A percentile compares a stretch with the other conserved stretches of the same genome.
These are phyloP conservation scores for Caretta caretta DNA, from an alignment of 2,113 vertebrate genomes.

Conservation along the genomic window DNA sequence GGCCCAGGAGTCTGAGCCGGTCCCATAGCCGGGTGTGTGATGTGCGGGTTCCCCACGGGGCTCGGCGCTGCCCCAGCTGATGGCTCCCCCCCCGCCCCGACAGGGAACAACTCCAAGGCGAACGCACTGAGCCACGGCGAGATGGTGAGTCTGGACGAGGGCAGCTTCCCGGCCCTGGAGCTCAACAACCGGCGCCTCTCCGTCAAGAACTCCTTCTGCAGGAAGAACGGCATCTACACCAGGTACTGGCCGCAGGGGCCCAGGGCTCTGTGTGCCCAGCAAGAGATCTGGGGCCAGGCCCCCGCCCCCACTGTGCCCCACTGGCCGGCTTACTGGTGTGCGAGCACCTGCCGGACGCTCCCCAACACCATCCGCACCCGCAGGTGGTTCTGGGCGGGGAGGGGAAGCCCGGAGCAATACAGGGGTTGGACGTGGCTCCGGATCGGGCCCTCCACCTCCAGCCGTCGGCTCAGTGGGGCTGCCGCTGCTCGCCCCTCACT, in stretches of 20 bases:
- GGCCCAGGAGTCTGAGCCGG: not conserved
- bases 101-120: slow-evolving; percentile 91
- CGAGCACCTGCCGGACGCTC: no score
- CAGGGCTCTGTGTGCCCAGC: not conserved
- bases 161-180: slow-evolving; percentile 94
- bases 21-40: no score
- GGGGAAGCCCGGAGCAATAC: no score
- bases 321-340: no score
- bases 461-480: no score
- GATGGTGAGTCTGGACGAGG: slow-evolving; percentile 96
- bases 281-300: no score
- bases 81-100: not conserved
- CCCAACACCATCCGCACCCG: no score
- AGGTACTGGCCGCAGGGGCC: slow-evolving; percentile 77
- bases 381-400: no score
- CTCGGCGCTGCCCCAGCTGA: not conserved
- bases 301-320: no score
- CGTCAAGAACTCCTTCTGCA: slow-evolving; percentile 96
- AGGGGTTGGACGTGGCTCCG: no score
- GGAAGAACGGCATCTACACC: slow-evolving; percentile 97
- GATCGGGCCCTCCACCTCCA: no score
- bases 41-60: accelerated
- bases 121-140: slow-evolving; percentile 92
- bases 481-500: no score
- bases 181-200: slow-evolving; percentile 97